A percentile compares a stretch with the other conserved stretches of the same genome.
These are phyloP conservation scores for Pterocles burchelli DNA, from an alignment of 2,113 vertebrate species.

Conservation along the genomic window DNA sequence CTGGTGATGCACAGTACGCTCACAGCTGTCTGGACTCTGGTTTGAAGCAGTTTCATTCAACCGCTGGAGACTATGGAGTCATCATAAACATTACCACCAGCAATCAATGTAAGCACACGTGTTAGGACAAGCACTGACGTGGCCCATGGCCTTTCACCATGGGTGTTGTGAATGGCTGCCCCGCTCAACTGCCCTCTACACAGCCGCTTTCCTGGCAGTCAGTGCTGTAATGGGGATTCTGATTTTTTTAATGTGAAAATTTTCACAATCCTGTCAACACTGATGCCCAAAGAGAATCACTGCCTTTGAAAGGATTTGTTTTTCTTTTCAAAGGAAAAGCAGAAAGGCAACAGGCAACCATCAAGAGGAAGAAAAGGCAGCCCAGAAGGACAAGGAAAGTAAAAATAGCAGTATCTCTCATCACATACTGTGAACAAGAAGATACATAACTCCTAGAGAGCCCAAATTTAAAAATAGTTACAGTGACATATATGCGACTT, in stretches of 20 bases:
- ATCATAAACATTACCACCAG: neutral
- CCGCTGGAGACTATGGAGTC: neutral
- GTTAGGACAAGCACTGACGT: neutral
- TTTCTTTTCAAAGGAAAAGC: neutral
- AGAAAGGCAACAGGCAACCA: neutral
- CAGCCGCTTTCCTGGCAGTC: neutral
- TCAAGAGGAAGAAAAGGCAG: neutral
- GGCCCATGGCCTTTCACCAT: neutral
- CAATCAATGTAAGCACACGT: fast-evolving
- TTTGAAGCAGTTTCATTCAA: neutral
- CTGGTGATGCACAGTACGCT: fast-evolving
- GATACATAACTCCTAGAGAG: neutral
- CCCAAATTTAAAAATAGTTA: neutral
- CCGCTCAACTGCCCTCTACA: neutral
- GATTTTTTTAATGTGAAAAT: neutral
- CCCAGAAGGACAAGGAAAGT: neutral
- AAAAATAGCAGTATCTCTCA: neutral
- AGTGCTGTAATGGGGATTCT: neutral
- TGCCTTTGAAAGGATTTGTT: neutral
- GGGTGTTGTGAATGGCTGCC: fast-evolving
- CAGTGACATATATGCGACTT: neutral
- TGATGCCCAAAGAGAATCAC: neutral
- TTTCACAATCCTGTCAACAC: neutral
- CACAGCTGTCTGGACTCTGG: neutral
- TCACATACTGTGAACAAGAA: neutral